Conservation (phyloP, 2,113 vertebrate genomes). For the Labrus mixtus region DNA sequence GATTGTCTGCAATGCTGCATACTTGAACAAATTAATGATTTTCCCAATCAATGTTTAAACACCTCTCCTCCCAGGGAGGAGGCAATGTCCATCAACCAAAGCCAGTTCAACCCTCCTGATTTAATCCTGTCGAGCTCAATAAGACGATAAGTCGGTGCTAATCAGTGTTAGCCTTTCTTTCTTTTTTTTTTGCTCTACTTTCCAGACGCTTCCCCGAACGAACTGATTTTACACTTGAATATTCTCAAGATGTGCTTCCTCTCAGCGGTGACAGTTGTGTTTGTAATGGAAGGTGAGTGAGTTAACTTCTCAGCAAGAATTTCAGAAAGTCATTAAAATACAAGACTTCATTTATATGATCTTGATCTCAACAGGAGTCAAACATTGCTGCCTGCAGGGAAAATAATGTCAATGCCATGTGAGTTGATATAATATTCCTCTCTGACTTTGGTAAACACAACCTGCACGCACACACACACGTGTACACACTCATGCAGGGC, state of each 20-base stretch:
- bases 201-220: conserved; percentile 51
- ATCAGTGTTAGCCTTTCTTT: conserved; percentile 32
- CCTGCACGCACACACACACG: neutral
- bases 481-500: neutral
- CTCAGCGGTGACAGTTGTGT: conserved; percentile 21
- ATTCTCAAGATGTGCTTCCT: conserved; percentile 64
- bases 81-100: conserved; percentile 51
- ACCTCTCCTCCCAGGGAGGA: conserved; percentile 59
- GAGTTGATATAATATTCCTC: conserved; percentile 40
- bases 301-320: conserved; percentile 20
- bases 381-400: conserved; percentile 19
- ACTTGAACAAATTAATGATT: conserved; percentile 71
- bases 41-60: conserved; percentile 63
- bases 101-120: conserved; percentile 49
- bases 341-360: conserved; percentile 19
- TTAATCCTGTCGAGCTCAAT: conserved; percentile 52
- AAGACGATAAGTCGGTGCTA: conserved; percentile 44
- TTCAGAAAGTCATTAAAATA: conserved; percentile 12
- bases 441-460: conserved; percentile 54
- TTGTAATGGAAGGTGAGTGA: conserved; percentile 58
- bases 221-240: conserved; percentile 50
- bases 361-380: conserved; percentile 41
- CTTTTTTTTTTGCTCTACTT: neutral
- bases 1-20: conserved; percentile 59
- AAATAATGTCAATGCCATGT: conserved; percentile 37